Evolutionary conservation across 2,888 invertebrate genomes (phyloP).

Genomic region (Caenorhabditis sp.): DNA sequence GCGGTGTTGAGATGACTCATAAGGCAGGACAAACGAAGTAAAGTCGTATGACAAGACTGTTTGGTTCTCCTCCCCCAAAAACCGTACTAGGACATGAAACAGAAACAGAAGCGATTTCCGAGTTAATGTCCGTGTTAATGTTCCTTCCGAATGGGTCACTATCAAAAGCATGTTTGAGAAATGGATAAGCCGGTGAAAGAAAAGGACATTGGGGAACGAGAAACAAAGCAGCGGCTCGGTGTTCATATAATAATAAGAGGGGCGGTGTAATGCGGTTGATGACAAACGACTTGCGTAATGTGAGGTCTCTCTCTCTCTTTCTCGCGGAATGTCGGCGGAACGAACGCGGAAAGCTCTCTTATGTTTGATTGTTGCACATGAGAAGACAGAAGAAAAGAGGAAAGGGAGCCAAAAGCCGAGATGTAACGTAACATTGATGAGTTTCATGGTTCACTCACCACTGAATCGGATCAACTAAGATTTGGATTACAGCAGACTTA

Average conservation of each 20-base stretch:
- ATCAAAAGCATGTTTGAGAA: slow-evolving; percentile 41
- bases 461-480: too few species aligned
- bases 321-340: too few species aligned
- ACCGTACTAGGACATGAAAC: background rate
- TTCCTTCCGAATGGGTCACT: background rate
- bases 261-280: slow-evolving; percentile 57
- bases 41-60: slow-evolving; percentile 41
- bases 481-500: too few species aligned
- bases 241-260: slow-evolving; percentile 54
- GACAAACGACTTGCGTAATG: slow-evolving; percentile 59
- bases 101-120: background rate
- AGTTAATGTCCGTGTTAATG: background rate
- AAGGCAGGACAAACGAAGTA: slow-evolving; percentile 28
- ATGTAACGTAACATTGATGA: slow-evolving; percentile 26
- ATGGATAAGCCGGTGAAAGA: slow-evolving; percentile 17
- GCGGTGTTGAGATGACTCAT: too few species aligned
- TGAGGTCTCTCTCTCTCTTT: slow-evolving; percentile 52
- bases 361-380: slow-evolving; percentile 55
- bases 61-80: background rate
- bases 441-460: too few species aligned
- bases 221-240: slow-evolving; percentile 24
- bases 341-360: slow-evolving; percentile 28
- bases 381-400: slow-evolving; percentile 7
- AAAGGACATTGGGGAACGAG: too few species aligned
- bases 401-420: background rate